Base-by-base conservation (phyloP, 53 echinoderm and acorn worm species). In the Zoroaster sp. region DNA sequence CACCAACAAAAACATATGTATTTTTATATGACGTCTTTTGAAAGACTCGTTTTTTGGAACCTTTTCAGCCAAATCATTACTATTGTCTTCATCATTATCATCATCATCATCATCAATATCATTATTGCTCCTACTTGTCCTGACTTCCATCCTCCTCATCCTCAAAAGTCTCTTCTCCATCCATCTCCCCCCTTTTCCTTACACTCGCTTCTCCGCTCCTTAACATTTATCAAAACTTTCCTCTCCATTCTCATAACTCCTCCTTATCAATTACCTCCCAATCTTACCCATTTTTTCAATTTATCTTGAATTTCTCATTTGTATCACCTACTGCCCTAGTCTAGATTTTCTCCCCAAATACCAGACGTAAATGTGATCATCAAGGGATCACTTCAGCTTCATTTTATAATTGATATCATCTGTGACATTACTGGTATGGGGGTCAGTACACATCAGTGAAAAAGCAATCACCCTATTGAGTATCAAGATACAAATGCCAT, bases 371-470 rank as follows among this genome's bases (percentile, higher is more conserved):
- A 52, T 17, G 17, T 34, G 32, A 17, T 17, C 47, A 31, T 33
- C 15, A 15, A 76, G 45, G 43, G 20, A 42, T 44, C 42, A 31
- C 18, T 12, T 51, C 75, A 3, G 44, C 33, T 23, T 18, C 28
- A 2, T 39, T 23, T 75, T 55, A 17, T 5, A 37, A 78, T 63
- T 21, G 17, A n/a, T 36, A 78, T 77, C 77, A 77, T 63, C 54
- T 78, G 78, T 78, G 78, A 78, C 52, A 78, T 78, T 55, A 78
- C 37, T 37, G 78, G 78, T 51, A 63, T 59, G 63, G 35, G 38
- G 78, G 78, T 78, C 78, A 55, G 18, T 34, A 69, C 11, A 69
- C 31, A 65, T 8, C 20, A 35, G n/a, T n/a, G n/a, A n/a, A n/a
- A n/a, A n/a, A n/a, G n/a, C n/a, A n/a, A n/a, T n/a, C n/a, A n/a